Base-by-base conservation (phyloP, 1,140 invertebrate genomes). In the Macrobrachium rosenbergii region DNA sequence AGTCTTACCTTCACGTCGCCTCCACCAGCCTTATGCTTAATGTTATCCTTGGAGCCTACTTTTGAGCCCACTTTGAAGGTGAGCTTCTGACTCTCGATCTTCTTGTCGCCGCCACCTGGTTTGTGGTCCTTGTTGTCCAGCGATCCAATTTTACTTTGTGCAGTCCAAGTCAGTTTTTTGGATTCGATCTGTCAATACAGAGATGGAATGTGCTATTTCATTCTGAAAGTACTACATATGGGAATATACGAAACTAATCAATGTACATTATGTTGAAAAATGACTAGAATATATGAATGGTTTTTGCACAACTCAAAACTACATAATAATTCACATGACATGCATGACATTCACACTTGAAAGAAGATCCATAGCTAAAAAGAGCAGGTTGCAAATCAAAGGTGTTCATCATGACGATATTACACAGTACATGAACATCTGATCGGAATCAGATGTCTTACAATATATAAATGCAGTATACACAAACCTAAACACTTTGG, bases 1-100 rank as follows among this genome's bases (percentile, higher is more conserved):
- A 10, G 12, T 52, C 79, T 80, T 76, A 98, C 97, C 93, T 98
- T 98, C 91, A 97, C 96, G 90, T 97, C 96, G 58, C 97, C 97
- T 59, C 97, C 98, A 59, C 97, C 97, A 5, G 98, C 96, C 91
- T 96, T 97, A 92, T 99, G 96, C 8, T 95, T 94, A 17, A 96
- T 94, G 91, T 99, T 99, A 21, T 98, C 96, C 90, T 98, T 92
- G 2, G 97, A 98, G 45, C 97, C 97, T 85, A 99, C 94, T 93
- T 98, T 98, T 14, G 97, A 95, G 92, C 98, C 97, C 0, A 96
- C 97, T 90, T 97, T 97, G 92, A 98, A 98, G 90, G 97, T 96
- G 86, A 98, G 92, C 92, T 98, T 98, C 8, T 97, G 94, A 0
- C 95, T 95, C 92, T 97, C 96, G 72, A 98, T 97, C 93, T 98